These are phyloP conservation scores for Rhopalosiphum maidis DNA, from an alignment of 1,140 invertebrate genomes.

Conservation along the genomic window DNA sequence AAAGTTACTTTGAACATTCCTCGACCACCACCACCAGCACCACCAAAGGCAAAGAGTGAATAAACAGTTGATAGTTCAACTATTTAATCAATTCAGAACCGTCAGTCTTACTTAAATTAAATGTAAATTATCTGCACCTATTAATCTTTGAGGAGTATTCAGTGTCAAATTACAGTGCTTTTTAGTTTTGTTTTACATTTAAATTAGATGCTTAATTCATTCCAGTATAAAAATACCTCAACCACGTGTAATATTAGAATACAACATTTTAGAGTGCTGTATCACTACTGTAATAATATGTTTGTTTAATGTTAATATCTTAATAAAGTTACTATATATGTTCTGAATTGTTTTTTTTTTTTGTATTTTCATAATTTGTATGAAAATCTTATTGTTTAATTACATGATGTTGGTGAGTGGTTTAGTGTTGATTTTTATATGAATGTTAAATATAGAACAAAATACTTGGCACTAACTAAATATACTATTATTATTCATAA, in stretches of 20 bases:
- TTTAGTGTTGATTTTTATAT: not conserved
- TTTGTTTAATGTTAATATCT: constrained; percentile 40
- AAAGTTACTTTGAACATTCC: constrained; percentile 74
- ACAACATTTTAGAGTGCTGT: not conserved
- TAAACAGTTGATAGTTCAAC: not conserved
- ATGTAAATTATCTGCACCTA: constrained; percentile 12
- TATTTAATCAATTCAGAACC: constrained; percentile 46
- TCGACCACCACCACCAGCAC: constrained; percentile 94
- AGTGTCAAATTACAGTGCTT: not conserved
- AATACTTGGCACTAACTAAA: constrained; percentile 13
- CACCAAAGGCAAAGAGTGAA: constrained; percentile 75
- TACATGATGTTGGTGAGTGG: not conserved
- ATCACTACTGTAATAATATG: not conserved
- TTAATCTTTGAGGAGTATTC: not conserved
- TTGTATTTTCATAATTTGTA: not conserved
- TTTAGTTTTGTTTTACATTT: constrained; percentile 30
- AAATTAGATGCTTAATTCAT: constrained; percentile 22
- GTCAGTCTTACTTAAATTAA: constrained; percentile 12
- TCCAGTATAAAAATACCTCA: constrained; percentile 42
- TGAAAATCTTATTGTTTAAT: not conserved
- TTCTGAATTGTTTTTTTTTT: constrained; percentile 29
- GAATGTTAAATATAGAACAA: constrained; percentile 18
- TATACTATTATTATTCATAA: not conserved
- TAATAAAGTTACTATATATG: constrained; percentile 41
- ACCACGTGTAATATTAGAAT: constrained; percentile 14